A percentile compares a stretch with the other conserved stretches of the same genome.
Evolutionary conservation across 2,888 invertebrate species (phyloP).

Genomic region (Lasiommata megera): DNA sequence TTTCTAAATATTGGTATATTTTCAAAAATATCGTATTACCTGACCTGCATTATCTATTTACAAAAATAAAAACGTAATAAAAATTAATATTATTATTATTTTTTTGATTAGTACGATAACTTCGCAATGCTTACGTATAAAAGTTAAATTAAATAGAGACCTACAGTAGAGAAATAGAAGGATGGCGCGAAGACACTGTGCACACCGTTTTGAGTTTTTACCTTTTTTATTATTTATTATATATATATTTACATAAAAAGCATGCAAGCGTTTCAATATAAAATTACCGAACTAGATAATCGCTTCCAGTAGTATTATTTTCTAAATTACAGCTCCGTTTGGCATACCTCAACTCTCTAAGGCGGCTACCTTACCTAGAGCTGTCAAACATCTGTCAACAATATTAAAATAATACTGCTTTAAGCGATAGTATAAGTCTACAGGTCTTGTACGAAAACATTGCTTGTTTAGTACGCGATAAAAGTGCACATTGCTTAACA

Average conservation of each 20-base stretch:
- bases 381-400: too few relatives aligned
- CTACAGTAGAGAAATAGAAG: conserved; percentile 31
- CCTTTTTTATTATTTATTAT: too few relatives aligned
- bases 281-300: neutral
- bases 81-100: conserved; percentile 46
- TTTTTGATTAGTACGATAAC: conserved; percentile 46
- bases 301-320: too few relatives aligned
- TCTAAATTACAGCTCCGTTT: too few relatives aligned
- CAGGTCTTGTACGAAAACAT: too few relatives aligned
- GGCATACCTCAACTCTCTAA: too few relatives aligned
- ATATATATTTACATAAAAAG: conserved; percentile 44
- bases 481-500: too few relatives aligned
- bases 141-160: conserved; percentile 43
- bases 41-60: conserved; percentile 79
- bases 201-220: conserved; percentile 25
- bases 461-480: too few relatives aligned
- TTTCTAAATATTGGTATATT: conserved; percentile 80
- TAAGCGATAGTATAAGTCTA: too few relatives aligned
- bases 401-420: too few relatives aligned
- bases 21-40: conserved; percentile 80
- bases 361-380: too few relatives aligned
- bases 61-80: conserved; percentile 69
- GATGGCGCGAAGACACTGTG: conserved; percentile 37
- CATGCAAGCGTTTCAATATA: conserved; percentile 35
- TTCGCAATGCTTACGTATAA: conserved; percentile 46